Conservation (phyloP, 2,888 invertebrate species). For the Eilema sororculum region DNA sequence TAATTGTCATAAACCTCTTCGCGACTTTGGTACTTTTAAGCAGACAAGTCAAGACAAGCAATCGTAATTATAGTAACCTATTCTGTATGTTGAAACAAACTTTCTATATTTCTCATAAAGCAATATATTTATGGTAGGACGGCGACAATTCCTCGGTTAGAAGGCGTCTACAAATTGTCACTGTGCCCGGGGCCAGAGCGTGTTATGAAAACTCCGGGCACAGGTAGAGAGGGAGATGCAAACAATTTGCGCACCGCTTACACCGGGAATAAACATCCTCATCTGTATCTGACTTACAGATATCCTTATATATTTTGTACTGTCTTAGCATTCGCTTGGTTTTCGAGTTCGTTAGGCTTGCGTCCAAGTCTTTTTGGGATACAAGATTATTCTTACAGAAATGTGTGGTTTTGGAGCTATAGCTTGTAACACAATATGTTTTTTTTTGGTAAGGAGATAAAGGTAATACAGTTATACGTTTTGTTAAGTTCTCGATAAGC, state of each 20-base stretch:
- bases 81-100: constrained; percentile 33
- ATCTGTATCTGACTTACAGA: constrained; percentile 69
- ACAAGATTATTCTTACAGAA: neutral
- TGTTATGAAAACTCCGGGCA: constrained; percentile 79
- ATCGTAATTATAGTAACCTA: constrained; percentile 29
- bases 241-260: constrained; percentile 84
- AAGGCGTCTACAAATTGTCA: constrained; percentile 77
- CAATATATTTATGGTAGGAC: constrained; percentile 74
- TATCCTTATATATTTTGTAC: constrained; percentile 66
- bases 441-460: no score
- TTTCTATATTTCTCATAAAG: constrained; percentile 59
- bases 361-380: constrained; percentile 9
- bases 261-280: constrained; percentile 80
- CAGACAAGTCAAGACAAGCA: constrained; percentile 11
- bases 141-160: constrained; percentile 76
- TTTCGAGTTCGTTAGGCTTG: constrained; percentile 49
- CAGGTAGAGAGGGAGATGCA: constrained; percentile 78
- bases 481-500: no score
- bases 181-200: constrained; percentile 72
- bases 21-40: neutral
- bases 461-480: neutral
- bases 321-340: constrained; percentile 49
- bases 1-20: neutral
- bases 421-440: neutral
- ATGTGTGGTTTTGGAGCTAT: neutral